Percentiles rank a stretch among this genome's conserved stretches.
Conservation (phyloP, 2,888 invertebrate species). For the Thalpophila matura region DNA sequence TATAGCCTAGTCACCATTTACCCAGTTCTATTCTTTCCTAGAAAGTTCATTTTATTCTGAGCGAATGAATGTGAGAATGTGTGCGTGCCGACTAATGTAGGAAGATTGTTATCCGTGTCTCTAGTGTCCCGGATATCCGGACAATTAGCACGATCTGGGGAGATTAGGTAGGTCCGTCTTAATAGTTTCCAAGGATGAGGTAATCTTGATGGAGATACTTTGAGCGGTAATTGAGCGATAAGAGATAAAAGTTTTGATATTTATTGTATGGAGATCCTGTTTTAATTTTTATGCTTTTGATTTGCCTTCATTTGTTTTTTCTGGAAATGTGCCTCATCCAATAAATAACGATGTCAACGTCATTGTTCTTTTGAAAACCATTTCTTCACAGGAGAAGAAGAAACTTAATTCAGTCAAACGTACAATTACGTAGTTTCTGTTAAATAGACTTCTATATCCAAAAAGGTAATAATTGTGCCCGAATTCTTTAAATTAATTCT, state of each 20-base stretch:
- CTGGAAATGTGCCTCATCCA: neutral
- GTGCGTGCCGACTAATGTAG: constrained; percentile 26
- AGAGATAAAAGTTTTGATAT: constrained; percentile 25
- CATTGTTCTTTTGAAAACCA: too few species aligned
- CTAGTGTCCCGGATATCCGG: constrained; percentile 45
- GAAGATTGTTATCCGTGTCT: constrained; percentile 42
- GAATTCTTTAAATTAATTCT: too few species aligned
- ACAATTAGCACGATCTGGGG: constrained; percentile 44
- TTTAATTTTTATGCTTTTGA: neutral
- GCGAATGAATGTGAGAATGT: too few species aligned
- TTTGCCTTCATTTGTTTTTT: neutral
- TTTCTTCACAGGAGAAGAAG: too few species aligned
- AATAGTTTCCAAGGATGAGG: constrained; percentile 31
- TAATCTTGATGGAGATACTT: constrained; percentile 51
- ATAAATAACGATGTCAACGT: too few species aligned
- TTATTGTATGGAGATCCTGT: constrained; percentile 25
- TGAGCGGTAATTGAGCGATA: constrained; percentile 32
- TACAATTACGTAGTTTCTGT: too few species aligned
- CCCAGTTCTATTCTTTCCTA: neutral
- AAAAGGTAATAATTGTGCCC: neutral
- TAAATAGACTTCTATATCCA: too few species aligned
- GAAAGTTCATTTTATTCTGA: too few species aligned
- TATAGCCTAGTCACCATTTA: neutral
- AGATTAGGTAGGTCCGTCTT: constrained; percentile 33
- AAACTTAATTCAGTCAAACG: too few species aligned